Conservation (phyloP, 2,888 invertebrate genomes). For the Aspidapion aeneum region DNA sequence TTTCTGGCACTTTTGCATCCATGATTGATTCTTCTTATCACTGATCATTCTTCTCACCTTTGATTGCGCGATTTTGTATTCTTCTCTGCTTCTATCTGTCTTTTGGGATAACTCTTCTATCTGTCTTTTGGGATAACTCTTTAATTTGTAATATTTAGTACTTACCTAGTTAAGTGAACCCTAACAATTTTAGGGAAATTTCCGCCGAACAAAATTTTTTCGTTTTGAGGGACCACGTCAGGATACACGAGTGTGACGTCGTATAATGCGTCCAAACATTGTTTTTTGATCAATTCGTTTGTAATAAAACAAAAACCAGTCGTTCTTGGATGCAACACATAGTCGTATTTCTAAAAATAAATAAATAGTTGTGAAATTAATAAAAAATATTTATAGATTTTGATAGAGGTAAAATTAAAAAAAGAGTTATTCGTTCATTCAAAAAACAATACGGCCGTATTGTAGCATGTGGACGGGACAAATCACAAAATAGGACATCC, state of each 20-base stretch:
- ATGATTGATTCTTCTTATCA: no score
- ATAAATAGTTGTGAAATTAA: not conserved
- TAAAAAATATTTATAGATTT: no score
- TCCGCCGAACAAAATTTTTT: constrained; percentile 66
- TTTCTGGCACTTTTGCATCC: no score
- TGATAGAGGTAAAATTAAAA: not conserved
- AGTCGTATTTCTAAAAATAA: constrained; percentile 55
- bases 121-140: no score
- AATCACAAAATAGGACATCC: no score
- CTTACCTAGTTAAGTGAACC: constrained; percentile 67
- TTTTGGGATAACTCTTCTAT: no score
- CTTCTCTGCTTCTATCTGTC: no score
- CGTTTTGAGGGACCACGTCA: constrained; percentile 68
- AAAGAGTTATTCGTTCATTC: not conserved
- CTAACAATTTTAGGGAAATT: constrained; percentile 71
- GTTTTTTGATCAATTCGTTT: constrained; percentile 53
- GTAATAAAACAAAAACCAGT: constrained; percentile 71
- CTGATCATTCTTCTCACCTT: no score
- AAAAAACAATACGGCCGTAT: not conserved
- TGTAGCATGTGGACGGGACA: not conserved
- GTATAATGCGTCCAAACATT: constrained; percentile 72
- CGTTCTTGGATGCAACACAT: constrained; percentile 81
- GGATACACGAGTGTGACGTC: constrained; percentile 87
- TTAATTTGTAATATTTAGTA: no score
- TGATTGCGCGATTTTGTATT: no score